These are phyloP conservation scores for Propithecus coquereli DNA, from an alignment of 2,113 vertebrate genomes.

Conservation along the genomic window DNA sequence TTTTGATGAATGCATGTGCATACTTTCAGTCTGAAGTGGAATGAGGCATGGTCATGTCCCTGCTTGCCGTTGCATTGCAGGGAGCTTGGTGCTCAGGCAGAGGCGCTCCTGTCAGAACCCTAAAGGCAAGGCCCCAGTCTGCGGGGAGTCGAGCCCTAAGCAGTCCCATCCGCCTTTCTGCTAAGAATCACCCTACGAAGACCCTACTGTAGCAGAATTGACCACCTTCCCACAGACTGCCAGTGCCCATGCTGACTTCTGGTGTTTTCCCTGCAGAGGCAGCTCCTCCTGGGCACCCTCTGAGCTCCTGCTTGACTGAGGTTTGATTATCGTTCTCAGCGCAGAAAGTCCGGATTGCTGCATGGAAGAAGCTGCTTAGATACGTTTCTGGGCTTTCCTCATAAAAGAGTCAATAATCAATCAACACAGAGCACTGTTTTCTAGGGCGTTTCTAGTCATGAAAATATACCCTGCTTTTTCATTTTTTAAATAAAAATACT, in stretches of 20 bases:
- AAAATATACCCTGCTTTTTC: not conserved
- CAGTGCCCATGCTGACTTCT: accelerated
- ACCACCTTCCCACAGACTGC: accelerated
- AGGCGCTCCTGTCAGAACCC: not conserved
- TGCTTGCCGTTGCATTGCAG: accelerated
- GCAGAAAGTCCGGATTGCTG: not conserved
- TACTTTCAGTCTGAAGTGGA: too few species aligned
- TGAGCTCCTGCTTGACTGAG: not conserved
- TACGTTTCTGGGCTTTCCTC: not conserved
- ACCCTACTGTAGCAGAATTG: not conserved
- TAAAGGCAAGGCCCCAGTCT: too few species aligned
- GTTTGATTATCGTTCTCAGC: not conserved
- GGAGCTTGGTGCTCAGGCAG: too few species aligned
- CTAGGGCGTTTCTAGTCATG: not conserved
- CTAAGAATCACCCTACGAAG: not conserved
- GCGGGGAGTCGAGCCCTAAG: not conserved
- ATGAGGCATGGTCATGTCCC: not conserved
- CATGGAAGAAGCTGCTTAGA: not conserved
- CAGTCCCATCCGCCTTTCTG: not conserved
- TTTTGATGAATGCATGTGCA: too few species aligned
- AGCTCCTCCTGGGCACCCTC: not conserved
- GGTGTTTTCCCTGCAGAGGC: not conserved
- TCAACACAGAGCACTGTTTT: not conserved
- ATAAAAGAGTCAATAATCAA: not conserved
- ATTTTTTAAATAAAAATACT: not conserved